A percentile compares a stretch with the other conserved stretches of the same genome.
Conservation (phyloP, 2,113 vertebrate genomes). For the Thryonomys swinderianus region DNA sequence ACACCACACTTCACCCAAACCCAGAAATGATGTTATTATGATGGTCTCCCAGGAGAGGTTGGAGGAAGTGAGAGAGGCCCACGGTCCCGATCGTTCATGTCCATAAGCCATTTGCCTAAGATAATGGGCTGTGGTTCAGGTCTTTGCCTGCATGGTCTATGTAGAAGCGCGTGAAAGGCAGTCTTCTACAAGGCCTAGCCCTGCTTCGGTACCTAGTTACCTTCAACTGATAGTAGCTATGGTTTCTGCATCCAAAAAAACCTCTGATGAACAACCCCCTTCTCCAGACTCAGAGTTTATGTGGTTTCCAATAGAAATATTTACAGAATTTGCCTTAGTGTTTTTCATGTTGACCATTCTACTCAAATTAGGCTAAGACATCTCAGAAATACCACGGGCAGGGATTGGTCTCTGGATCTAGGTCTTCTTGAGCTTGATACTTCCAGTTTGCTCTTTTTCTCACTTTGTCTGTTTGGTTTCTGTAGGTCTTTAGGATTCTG, state of each 20-base stretch:
- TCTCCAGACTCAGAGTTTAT: slow-evolving; percentile 31
- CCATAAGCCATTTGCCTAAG: not conserved
- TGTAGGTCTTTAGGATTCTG: slow-evolving; percentile 19
- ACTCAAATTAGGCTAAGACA: not conserved
- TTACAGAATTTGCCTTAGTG: not conserved
- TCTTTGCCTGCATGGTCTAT: not conserved
- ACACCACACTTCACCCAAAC: not conserved
- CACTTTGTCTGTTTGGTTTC: slow-evolving; percentile 44
- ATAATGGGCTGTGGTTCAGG: not conserved
- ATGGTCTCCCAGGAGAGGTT: not conserved
- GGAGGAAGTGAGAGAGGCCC: not conserved
- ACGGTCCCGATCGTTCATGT: not conserved
- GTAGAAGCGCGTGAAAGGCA: not conserved
- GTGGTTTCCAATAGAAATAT: slow-evolving; percentile 26
- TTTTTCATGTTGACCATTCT: slow-evolving; percentile 11
- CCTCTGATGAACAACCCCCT: not conserved
- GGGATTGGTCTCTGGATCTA: not conserved
- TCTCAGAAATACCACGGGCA: slow-evolving; percentile 6
- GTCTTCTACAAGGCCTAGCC: not conserved
- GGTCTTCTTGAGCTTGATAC: not conserved
- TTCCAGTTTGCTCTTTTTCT: not conserved
- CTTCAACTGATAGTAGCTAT: not conserved
- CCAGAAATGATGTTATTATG: not conserved
- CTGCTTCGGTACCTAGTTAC: not conserved
- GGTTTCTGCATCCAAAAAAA: slow-evolving; percentile 26